phyloP scores from a whole-genome alignment of 2,888 invertebrate genomes.

The Balanococcus diminutus region DNA sequence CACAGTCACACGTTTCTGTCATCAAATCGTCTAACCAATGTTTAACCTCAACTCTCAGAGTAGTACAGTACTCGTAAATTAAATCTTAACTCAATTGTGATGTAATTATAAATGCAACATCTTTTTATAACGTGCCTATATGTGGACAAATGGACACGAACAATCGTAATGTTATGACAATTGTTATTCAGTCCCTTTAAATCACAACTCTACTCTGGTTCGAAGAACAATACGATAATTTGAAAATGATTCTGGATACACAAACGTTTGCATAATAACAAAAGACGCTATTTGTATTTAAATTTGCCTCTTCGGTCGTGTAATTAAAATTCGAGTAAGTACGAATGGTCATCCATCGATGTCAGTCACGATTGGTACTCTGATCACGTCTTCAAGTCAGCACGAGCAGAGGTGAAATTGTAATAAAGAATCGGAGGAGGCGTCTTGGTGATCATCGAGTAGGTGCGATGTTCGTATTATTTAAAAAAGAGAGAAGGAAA shows the following conservation, averaged over 20 bases:
- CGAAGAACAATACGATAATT: neutral
- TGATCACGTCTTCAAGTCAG: neutral
- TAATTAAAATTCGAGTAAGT: neutral
- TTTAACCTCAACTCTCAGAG: neutral
- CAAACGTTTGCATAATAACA: neutral
- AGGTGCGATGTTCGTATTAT: neutral
- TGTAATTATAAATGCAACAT: neutral
- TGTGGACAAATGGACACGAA: too few species aligned
- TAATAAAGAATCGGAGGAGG: neutral
- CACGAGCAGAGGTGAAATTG: neutral
- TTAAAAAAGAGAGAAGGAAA: neutral
- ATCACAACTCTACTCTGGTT: neutral
- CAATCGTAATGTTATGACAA: neutral
- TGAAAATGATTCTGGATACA: neutral
- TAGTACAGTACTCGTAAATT: neutral
- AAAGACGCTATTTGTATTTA: neutral
- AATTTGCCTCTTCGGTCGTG: neutral
- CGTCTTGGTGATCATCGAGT: neutral
- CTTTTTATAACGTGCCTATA: neutral
- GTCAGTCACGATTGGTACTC: constrained; percentile 25
- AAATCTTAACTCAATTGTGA: neutral
- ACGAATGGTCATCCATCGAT: constrained; percentile 30
- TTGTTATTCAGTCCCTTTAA: neutral
- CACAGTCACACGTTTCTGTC: neutral
- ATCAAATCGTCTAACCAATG: neutral